Base-by-base conservation (phyloP, 2,888 invertebrate species). In the Cryptus viduatorius region DNA sequence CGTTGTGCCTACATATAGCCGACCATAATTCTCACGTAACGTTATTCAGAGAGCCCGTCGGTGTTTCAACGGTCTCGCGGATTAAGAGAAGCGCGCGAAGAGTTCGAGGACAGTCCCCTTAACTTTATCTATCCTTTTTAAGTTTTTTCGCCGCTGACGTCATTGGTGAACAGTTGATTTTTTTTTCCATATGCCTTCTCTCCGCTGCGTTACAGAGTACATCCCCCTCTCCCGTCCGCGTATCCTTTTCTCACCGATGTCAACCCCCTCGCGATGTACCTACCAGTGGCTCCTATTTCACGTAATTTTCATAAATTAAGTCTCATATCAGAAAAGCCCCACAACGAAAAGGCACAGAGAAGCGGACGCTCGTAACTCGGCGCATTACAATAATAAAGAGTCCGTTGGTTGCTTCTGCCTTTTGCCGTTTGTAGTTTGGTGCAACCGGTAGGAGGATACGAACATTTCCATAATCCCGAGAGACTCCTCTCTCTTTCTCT, bases 341-440 rank as follows among this genome's bases (percentile, higher is more conserved):
- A 86, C 73, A 82, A 85, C 86, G 86, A 37, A 37, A 37, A 37
- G 87, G 84, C 88, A 87, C 87, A 85, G 46, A 88, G 87, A 31
- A 87, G 87, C 85, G 88, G 86, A 87, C 85, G 90, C 88, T 88
- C 91, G 91, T 93, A 92, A 93, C 92, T 93, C 91, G 73, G 87
- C 90, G 92, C 88, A 93, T 93, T 92, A 93, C 92, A 92, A 93
- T 93, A 93, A 93, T 93, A 92, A 93, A 93, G 92, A 91, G 90
- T 88, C 89, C 76, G 61, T 69, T 65, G 76, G 79, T 71, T 81
- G 85, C 85, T 85, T 82, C 79, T 85, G 76, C 85, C 56, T 79
- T 72, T 48, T 42, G 50, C 50, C 19, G 29, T 37, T 50, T 19
- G 64, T 29, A 37, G 78, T 69, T 72, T 59, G 53, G 64, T 69